Evolutionary conservation across 2,797 vertebrate species (phyloP).

Genomic region (Enteromius thamalakanensis): DNA sequence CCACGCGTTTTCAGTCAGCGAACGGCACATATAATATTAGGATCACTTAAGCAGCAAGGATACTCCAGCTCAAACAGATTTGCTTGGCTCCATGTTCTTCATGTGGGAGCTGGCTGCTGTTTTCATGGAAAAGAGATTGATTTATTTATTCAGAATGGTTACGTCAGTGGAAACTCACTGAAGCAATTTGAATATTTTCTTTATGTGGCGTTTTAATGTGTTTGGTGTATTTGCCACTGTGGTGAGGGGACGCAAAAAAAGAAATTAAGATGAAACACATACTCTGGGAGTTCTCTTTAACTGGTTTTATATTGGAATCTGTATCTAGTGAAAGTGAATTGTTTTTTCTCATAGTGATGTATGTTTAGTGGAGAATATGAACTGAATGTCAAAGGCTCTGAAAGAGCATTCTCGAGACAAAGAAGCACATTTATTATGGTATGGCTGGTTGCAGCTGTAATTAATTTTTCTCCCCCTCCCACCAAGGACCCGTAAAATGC

Average conservation of each 20-base stretch:
- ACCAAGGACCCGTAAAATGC: constrained; percentile 55
- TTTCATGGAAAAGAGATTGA: constrained; percentile 75
- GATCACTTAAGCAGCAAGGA: constrained; percentile 60
- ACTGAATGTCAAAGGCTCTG: background rate
- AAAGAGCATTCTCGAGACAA: constrained; percentile 32
- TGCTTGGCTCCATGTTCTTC: constrained; percentile 44
- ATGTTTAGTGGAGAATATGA: constrained; percentile 11
- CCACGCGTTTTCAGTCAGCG: constrained; percentile 61
- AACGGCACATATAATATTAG: constrained; percentile 54
- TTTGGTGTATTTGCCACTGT: constrained; percentile 68
- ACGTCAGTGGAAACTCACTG: constrained; percentile 80
- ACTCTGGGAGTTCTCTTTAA: constrained; percentile 21
- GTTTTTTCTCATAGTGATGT: constrained; percentile 13
- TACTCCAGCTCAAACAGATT: constrained; percentile 54
- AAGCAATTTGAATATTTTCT: constrained; percentile 73
- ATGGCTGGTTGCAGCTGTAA: constrained; percentile 48
- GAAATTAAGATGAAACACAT: constrained; percentile 22
- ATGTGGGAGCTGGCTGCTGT: constrained; percentile 65
- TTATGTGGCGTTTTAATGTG: constrained; percentile 70
- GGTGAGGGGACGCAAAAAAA: constrained; percentile 62
- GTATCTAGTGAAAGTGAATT: background rate
- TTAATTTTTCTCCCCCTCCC: constrained; percentile 63
- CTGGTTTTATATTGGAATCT: constrained; percentile 30
- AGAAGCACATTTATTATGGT: constrained; percentile 37
- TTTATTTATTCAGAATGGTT: constrained; percentile 74